Conservation (phyloP, 1,140 invertebrate genomes). For the Teleopsis dalmanni region DNA sequence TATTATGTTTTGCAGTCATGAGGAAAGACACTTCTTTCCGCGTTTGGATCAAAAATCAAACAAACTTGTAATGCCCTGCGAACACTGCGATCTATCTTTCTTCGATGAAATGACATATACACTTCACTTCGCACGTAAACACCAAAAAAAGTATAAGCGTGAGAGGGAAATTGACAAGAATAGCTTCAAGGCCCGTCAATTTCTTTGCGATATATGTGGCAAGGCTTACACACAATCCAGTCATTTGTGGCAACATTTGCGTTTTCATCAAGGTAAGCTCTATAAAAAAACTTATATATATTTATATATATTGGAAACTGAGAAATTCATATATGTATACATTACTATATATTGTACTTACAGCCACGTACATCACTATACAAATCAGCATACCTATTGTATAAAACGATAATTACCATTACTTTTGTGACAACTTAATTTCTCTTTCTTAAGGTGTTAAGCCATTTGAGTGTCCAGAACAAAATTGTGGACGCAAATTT, state of each 20-base stretch:
- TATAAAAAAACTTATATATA: not conserved
- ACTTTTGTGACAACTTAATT: constrained; percentile 1
- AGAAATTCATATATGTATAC: not conserved
- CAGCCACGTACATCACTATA: not conserved
- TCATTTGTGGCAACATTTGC: constrained; percentile 54
- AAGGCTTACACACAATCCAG: constrained; percentile 55
- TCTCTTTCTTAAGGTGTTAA: constrained; percentile 47
- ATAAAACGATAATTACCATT: not conserved
- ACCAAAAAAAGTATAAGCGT: constrained; percentile 31
- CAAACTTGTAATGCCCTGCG: constrained; percentile 27
- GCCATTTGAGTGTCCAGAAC: constrained; percentile 52
- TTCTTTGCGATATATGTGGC: constrained; percentile 53
- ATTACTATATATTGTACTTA: not conserved
- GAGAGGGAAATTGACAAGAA: constrained; percentile 33
- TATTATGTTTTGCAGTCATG: constrained; percentile 22
- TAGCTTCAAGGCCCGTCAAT: constrained; percentile 42
- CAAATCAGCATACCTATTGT: not conserved
- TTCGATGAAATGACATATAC: constrained; percentile 43
- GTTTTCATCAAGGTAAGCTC: constrained; percentile 50
- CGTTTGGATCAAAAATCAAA: constrained; percentile 17
- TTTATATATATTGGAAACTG: not conserved
- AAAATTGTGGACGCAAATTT: constrained; percentile 55
- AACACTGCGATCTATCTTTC: constrained; percentile 35
- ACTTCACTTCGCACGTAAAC: constrained; percentile 41
- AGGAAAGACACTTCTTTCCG: constrained; percentile 35